A percentile compares a stretch with the other conserved stretches of the same genome.
phyloP scores from a whole-genome alignment of 2,888 invertebrate genomes.

The Ceraclea dissimilis region DNA sequence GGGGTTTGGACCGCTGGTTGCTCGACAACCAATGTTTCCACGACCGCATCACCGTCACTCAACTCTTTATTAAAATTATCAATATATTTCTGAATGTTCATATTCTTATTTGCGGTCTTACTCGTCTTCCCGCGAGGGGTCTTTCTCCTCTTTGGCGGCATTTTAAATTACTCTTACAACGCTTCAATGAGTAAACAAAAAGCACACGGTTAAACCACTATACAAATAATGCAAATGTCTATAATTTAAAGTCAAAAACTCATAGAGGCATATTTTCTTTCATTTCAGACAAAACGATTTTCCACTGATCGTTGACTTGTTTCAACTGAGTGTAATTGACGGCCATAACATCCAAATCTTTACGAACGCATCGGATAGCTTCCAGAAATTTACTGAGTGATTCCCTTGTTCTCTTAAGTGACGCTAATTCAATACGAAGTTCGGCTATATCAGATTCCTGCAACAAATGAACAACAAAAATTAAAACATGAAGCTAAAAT shows the following conservation, averaged over 20 bases:
- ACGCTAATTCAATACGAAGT: conserved; percentile 35
- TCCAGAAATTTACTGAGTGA: conserved; percentile 35
- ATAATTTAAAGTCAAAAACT: neutral
- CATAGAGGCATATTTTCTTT: neutral
- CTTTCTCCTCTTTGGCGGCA: conserved; percentile 13
- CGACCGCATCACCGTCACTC: conserved; percentile 32
- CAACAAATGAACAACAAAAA: conserved; percentile 9
- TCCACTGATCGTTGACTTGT: conserved; percentile 38
- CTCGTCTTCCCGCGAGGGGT: conserved; percentile 39
- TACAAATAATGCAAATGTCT: conserved; percentile 2
- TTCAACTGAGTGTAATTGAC: conserved; percentile 34
- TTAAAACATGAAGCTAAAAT: conserved; percentile 7
- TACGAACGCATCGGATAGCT: conserved; percentile 33
- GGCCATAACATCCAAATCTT: conserved; percentile 32
- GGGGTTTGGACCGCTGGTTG: neutral
- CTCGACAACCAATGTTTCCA: neutral
- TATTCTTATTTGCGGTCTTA: neutral
- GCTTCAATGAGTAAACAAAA: too few species aligned
- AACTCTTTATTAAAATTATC: conserved; percentile 33
- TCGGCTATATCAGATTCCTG: conserved; percentile 34
- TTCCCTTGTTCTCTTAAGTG: conserved; percentile 34
- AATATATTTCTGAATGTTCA: conserved; percentile 29
- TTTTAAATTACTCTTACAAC: conserved; percentile 7
- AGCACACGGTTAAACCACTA: too few species aligned
- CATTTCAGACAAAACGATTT: conserved; percentile 20